phyloP scores from a whole-genome alignment of 2,888 invertebrate genomes.

The Theodoxus fluviatilis region DNA sequence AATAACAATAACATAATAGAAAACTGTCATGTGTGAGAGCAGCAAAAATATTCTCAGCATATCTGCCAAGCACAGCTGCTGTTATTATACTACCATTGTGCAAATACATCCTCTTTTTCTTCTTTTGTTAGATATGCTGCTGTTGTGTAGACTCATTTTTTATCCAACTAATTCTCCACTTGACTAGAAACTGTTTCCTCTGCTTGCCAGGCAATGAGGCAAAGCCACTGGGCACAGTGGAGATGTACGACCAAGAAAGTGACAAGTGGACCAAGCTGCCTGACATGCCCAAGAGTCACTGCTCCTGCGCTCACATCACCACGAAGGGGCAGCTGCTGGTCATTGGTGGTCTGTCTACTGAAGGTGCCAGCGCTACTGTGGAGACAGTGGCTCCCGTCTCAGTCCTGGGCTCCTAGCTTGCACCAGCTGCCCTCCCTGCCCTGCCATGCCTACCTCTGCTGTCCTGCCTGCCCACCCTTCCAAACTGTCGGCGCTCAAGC shows the following conservation, averaged over 20 bases:
- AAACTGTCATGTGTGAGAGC: no score
- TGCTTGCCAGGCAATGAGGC: constrained; percentile 62
- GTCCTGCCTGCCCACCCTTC: no score
- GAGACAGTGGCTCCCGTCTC: no score
- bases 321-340: constrained; percentile 49
- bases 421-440: no score
- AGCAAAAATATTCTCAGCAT: background rate
- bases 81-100: no score
- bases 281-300: constrained; percentile 54
- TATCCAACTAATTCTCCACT: no score
- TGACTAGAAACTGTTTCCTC: no score
- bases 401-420: no score
- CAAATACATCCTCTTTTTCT: background rate
- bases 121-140: constrained; percentile 1
- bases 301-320: constrained; percentile 56
- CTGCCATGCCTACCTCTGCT: no score
- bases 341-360: constrained; percentile 58
- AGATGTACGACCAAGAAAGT: constrained; percentile 51
- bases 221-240: constrained; percentile 52
- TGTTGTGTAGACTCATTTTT: no score
- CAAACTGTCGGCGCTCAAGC: no score
- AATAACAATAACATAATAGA: no score
- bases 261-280: constrained; percentile 52
- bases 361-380: constrained; percentile 55
- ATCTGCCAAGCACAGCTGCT: background rate